Evolutionary conservation across 2,888 invertebrate genomes (phyloP), one percentile per base, ranked within the genome.

Genomic region (Trimorus sp.): DNA sequence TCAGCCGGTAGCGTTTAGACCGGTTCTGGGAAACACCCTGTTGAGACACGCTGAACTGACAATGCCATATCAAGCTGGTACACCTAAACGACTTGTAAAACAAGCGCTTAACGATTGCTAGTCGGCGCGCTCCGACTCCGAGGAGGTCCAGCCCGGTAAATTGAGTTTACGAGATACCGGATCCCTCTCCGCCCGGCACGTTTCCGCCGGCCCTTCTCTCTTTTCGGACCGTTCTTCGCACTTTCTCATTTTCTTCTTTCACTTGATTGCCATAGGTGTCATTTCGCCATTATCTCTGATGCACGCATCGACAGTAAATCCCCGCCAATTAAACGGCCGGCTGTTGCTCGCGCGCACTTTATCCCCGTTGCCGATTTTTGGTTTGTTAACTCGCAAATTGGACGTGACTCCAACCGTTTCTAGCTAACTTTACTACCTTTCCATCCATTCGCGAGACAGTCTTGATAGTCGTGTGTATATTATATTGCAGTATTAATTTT

Each of bases 1-100:
- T 88, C 88, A 85, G 78, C 80, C 85, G 78, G 85, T 87, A 87
- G 87, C 85, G 62, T 84, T 82, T 71, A 69, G 86, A 88, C 87
- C 87, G 88, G 88, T 88, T 88, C 87, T 86, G 84, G 85, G 84
- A 87, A 88, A 87, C 88, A 87, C 87, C 87, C 87, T 86, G 85
- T 87, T 86, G 86, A 86, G 60, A 69, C 88, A 87, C 84, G 86
- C 84, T 45, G 51, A 45, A 60, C 78, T 78, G 83, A 85, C 86
- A 84, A 84, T 85, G 84, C 85, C 86, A 84, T 87, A 88, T 87
- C 87, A 84, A 86, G 83, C 82, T 86, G 86, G 85, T 86, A 86
- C 88, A 88, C 89, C 87, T 89, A 89, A 91, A 91, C 89, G 91
- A 88, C 91, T 90, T 91, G 91, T 91, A 90, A 89, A 89, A 91